Conservation (phyloP, 1,140 invertebrate genomes). For the Penaeus chinensis region DNA sequence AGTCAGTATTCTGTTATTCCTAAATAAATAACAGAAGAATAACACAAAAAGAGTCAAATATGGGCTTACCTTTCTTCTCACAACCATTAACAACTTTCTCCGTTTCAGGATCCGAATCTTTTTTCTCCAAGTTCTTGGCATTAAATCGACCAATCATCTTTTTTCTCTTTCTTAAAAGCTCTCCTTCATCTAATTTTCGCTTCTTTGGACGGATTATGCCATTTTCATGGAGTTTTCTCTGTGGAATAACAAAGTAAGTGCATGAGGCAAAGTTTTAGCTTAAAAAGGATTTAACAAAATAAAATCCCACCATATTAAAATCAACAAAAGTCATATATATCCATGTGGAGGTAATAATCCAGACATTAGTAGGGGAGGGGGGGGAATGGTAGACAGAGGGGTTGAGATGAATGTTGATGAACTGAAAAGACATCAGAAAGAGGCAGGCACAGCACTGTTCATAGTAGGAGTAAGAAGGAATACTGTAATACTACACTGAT, state of each 20-base stretch:
- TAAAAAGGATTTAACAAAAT: not conserved
- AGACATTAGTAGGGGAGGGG: no score
- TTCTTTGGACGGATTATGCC: constrained; percentile 66
- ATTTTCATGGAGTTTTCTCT: constrained; percentile 61
- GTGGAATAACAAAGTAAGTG: constrained; percentile 39
- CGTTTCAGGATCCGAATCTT: constrained; percentile 48
- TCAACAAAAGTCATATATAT: not conserved
- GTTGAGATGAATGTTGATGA: no score
- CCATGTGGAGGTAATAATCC: not conserved
- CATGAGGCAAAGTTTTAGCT: not conserved
- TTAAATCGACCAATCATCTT: constrained; percentile 67
- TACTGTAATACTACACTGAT: no score
- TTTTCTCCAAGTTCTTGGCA: constrained; percentile 60
- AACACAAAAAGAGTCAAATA: not conserved
- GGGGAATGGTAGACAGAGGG: no score
- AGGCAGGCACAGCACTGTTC: no score
- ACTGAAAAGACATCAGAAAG: no score
- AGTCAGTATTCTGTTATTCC: no score
- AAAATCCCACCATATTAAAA: no score
- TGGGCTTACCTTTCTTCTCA: constrained; percentile 46
- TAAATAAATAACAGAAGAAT: no score
- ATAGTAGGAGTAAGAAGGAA: no score
- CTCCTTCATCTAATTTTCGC: constrained; percentile 66
- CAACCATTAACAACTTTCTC: constrained; percentile 47
- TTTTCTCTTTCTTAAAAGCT: constrained; percentile 68